Evolutionary conservation across 1,140 invertebrate species (phyloP).

Genomic region (Drosophila navojoa): DNA sequence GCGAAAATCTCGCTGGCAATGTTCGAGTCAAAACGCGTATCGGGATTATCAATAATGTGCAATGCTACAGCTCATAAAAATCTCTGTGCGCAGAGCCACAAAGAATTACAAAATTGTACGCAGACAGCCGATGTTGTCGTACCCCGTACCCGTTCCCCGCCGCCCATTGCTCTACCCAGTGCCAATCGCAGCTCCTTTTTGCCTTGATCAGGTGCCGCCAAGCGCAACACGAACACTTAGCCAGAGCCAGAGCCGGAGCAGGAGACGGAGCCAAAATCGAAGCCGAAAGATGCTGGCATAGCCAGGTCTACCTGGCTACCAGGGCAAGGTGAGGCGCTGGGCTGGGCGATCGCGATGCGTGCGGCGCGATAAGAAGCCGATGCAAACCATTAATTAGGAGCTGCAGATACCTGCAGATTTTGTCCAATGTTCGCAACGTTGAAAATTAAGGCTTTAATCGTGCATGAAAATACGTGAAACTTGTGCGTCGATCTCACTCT

Average conservation of each 20-base stretch:
- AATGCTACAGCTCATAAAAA: constrained; percentile 80
- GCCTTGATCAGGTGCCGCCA: constrained; percentile 77
- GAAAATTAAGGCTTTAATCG: constrained; percentile 80
- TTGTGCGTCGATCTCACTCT: constrained; percentile 54
- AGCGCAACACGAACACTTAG: constrained; percentile 72
- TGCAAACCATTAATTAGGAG: constrained; percentile 81
- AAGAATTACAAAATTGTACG: constrained; percentile 74
- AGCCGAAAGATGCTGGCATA: constrained; percentile 17
- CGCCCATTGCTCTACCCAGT: not conserved
- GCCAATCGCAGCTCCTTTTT: constrained; percentile 47
- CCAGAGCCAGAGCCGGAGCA: constrained; percentile 6
- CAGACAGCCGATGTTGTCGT: constrained; percentile 18
- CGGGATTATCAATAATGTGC: constrained; percentile 79
- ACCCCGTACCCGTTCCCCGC: not conserved
- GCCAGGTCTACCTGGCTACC: constrained; percentile 9
- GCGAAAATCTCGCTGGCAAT: constrained; percentile 48
- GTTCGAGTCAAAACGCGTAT: constrained; percentile 56
- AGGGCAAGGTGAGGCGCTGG: constrained; percentile 14
- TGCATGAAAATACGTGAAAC: constrained; percentile 81
- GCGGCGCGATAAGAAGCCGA: constrained; percentile 76
- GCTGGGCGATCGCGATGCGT: constrained; percentile 68
- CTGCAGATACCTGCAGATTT: constrained; percentile 73
- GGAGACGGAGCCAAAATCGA: constrained; percentile 56
- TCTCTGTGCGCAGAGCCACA: constrained; percentile 38
- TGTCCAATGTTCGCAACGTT: constrained; percentile 43